Evolutionary conservation across 2,888 invertebrate genomes (phyloP), one percentile per base, ranked within the genome.

Genomic region (Hecatera dysodea): DNA sequence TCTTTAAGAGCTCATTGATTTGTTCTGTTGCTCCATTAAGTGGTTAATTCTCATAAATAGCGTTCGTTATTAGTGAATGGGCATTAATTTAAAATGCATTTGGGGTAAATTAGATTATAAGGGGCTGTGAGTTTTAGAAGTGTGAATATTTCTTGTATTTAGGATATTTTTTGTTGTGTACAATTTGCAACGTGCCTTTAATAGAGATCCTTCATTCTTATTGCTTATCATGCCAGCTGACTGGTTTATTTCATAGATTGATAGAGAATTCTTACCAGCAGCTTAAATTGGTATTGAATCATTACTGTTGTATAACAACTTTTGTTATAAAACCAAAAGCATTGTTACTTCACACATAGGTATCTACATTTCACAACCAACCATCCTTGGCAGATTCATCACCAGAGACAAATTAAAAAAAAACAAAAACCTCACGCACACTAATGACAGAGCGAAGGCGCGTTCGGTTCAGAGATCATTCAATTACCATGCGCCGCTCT

Each of bases 1-100:
- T 89, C 82, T 90, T 91, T 91, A 90, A 88, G 88, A 86, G 88
- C 90, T 92, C 92, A 93, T 95, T 93, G 92, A 93, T 92, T 90
- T 89, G 90, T 87, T 89, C 85, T 90, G 89, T 93, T 90, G 88
- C 87, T 86, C 86, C 90, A 91, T 93, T 93, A 91, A 93, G 91
- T 93, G 91, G 92, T 92, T 92, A 90, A 93, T 93, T 90, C 91
- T 87, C 87, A 86, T 91, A 90, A 91, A 90, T 88, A 83, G 83
- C 83, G 84, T 86, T 87, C 85, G 83, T 90, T 91, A 87, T 86
- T 84, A 85, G 81, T 85, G 83, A 85, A 88, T 88, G 84, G 85
- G 80, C 86, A 82, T 87, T 88, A 88, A 90, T 91, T 90, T 89
- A 82, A 88, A 90, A 88, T 81, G 67, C 83, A 87, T 91, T 90